Evolutionary conservation across 2,888 invertebrate species (phyloP), one percentile per base, ranked within the genome.

Genomic region (Gonocerus acuteangulatus): DNA sequence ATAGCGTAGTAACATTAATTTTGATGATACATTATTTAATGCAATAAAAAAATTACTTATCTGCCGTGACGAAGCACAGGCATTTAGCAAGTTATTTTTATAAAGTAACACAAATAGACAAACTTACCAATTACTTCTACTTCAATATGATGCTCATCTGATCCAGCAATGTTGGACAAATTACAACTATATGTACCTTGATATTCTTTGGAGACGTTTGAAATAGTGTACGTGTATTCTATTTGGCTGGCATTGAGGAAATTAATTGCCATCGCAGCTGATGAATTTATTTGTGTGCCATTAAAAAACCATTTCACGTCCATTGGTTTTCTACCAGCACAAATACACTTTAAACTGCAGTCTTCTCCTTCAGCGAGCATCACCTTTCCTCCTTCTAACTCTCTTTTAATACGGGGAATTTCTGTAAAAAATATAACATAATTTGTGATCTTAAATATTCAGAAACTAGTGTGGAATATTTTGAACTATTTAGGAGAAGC

Each of bases 161-260:
- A 63, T 4, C 77, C 78, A 6, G 72, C 72, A 22, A 71, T 69
- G 68, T 75, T 77, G 61, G 71, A 71, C 2, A 75, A 76, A 45
- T 71, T 71, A 65, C 76, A 77, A 13, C 69, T 70, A 68, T 76
- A 76, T 16, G 71, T 71, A 1, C 76, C 76, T 16, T 73, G 73
- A 63, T 62, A 48, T 15, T 56, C 47, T 34, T 54, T 59, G 1
- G 51, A 51, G 15, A 58, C 61, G 49, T 63, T 54, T 54, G 15
- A 4, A 22, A 54, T 7, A 39, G 19, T 39, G 34, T 39, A 54
- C 15, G 7, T 16, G 11, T 22, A 54, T 16, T 42, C 21, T 1
- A 36, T 21, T 2, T 19, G 13, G 15, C 34, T 54, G 15, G 39
- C n/a, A 22, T 39, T 21, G 11, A 15, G n/a, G 9, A 23, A 9